Evolutionary conservation across 2,888 invertebrate species (phyloP), one percentile per base, ranked within the genome.

Genomic region (Trachelus tabidus): DNA sequence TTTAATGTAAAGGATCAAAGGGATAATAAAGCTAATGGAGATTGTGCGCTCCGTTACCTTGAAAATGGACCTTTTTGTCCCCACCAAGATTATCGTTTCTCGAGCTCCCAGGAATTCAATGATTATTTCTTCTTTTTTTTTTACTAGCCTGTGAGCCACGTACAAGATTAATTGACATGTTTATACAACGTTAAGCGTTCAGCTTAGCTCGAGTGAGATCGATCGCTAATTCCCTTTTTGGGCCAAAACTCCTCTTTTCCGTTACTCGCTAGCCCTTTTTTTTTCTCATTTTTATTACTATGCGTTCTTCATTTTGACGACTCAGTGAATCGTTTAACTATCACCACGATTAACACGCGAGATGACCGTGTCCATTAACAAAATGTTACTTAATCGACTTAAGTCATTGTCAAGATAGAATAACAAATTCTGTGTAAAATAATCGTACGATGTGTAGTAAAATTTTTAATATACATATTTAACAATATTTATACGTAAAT

Each of bases 391-490:
- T 89, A 89, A 89, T 84, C 85, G 83, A 88, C 83, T 86, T 87
- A 84, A 89, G 87, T 89, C 87, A 88, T 87, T 86, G 86, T 88
- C 85, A 84, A 85, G 86, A 85, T 88, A 89, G 89, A 86, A 87
- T 89, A 89, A 88, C 84, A 86, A 88, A 89, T 88, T 90, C 87
- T 89, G 87, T 90, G 89, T 91, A 90, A 90, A 90, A 87, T 91
- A 89, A 90, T 88, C 87, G 89, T 90, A 86, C 87, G 88, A 85
- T 88, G 87, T 90, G 88, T 89, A 91, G 89, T 83, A 87, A 90
- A 80, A 89, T 88, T 90, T 90, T 89, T 88, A 88, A 89, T 90
- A 90, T 89, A 88, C 87, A 87, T 86, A 86, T 85, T 79, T 83
- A 84, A 80, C 85, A 85, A 85, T 87, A 89, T 89, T 89, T 89